A percentile compares a stretch with the other conserved stretches of the same genome.
These are phyloP conservation scores for Poecile montanus DNA, from an alignment of 2,797 vertebrate species.

Conservation along the genomic window DNA sequence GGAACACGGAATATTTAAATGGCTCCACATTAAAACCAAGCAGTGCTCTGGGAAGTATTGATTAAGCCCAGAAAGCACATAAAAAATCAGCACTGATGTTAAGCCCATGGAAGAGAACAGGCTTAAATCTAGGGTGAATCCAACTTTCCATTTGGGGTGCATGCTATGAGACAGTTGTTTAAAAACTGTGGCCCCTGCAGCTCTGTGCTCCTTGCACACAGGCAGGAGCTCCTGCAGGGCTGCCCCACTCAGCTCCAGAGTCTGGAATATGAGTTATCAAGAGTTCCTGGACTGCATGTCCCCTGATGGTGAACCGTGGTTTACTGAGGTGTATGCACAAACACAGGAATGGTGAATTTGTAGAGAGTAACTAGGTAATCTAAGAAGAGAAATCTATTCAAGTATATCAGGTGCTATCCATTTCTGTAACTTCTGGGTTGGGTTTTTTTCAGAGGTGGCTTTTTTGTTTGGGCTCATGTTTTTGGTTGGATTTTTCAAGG, in stretches of 20 bases:
- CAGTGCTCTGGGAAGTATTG: background rate
- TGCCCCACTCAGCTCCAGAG: background rate
- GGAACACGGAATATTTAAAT: background rate
- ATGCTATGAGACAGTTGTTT: background rate
- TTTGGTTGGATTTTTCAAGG: background rate
- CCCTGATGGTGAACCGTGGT: accelerated
- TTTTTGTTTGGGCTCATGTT: background rate
- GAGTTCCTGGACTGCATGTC: background rate
- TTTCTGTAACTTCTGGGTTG: background rate
- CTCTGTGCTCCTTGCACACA: background rate
- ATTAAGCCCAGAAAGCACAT: background rate
- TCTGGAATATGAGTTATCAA: accelerated
- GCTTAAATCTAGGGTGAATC: background rate
- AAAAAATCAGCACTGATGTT: background rate
- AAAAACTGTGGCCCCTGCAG: background rate
- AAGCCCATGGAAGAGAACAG: background rate
- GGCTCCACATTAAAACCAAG: background rate
- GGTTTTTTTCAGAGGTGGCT: accelerated
- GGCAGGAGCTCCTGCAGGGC: background rate
- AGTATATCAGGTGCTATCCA: background rate
- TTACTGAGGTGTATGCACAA: background rate
- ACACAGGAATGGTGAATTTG: background rate
- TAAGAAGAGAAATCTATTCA: background rate
- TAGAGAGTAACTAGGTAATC: background rate
- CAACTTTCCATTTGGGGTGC: background rate